phyloP scores from a whole-genome alignment of 2,113 vertebrate species.

The Pelecanus crispus region DNA sequence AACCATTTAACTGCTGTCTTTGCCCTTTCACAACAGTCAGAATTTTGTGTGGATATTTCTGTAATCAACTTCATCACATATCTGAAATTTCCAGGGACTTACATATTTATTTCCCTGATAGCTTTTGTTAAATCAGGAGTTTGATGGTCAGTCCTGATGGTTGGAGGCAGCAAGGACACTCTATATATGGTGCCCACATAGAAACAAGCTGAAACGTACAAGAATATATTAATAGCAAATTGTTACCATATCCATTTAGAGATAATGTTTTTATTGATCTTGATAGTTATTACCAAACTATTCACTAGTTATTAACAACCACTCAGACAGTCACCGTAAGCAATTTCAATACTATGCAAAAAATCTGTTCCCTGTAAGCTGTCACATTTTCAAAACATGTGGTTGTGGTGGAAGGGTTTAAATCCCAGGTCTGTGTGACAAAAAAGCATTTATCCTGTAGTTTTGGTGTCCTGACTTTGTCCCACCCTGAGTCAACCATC shows the following conservation, averaged over 20 bases:
- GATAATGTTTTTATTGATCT: not conserved
- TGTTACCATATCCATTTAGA: not conserved
- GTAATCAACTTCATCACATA: not conserved
- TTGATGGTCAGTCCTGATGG: not conserved
- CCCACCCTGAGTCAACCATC: not conserved
- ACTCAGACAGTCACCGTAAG: not conserved
- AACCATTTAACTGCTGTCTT: not conserved
- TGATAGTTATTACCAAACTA: not conserved
- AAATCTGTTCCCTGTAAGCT: not conserved
- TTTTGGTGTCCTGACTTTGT: not conserved
- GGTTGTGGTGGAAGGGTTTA: not conserved
- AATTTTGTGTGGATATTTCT: not conserved
- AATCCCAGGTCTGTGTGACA: not conserved
- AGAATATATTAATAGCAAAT: not conserved
- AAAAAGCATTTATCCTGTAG: not conserved
- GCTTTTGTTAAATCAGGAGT: not conserved
- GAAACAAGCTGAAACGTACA: not conserved
- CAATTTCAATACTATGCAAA: not conserved
- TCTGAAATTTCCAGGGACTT: not conserved
- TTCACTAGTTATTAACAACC: not conserved
- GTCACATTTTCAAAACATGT: not conserved
- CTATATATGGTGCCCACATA: rapidly evolving
- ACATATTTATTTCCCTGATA: not conserved
- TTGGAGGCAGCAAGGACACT: not conserved
- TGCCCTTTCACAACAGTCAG: not conserved